These are phyloP conservation scores for Amiota mariae DNA, from an alignment of 2,888 invertebrate species.

Conservation along the genomic window DNA sequence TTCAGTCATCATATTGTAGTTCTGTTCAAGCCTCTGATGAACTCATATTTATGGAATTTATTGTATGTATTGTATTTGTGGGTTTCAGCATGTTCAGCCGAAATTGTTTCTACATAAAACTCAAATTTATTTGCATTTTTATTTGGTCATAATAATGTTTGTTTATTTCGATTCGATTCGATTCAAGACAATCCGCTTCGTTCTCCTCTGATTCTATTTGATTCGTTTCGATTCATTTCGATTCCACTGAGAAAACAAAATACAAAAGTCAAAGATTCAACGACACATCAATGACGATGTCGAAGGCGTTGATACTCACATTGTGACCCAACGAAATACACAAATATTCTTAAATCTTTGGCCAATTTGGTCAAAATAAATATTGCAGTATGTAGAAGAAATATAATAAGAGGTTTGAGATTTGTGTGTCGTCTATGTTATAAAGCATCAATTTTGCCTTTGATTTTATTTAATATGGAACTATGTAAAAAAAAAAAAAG, in stretches of 20 bases:
- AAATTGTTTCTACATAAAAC: slow-evolving; percentile 65
- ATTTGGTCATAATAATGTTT: slow-evolving; percentile 64
- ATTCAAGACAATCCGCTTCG: neutral
- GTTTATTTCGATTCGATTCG: slow-evolving; percentile 50
- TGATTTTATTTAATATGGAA: too few relatives aligned
- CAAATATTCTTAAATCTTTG: slow-evolving; percentile 11
- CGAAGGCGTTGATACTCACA: neutral
- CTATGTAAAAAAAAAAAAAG: too few relatives aligned
- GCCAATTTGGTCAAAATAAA: neutral
- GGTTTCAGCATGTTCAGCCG: slow-evolving; percentile 40
- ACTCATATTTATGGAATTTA: neutral
- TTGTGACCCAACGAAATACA: neutral
- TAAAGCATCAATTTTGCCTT: too few relatives aligned
- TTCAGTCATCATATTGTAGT: too few relatives aligned
- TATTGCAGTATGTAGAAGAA: too few relatives aligned
- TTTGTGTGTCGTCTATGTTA: too few relatives aligned
- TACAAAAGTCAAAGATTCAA: neutral
- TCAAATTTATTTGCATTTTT: slow-evolving; percentile 68
- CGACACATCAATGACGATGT: neutral
- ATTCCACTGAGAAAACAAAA: slow-evolving; percentile 6
- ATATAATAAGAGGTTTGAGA: too few relatives aligned
- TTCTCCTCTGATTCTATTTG: slow-evolving; percentile 32
- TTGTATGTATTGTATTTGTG: slow-evolving; percentile 1
- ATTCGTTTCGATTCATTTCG: neutral
- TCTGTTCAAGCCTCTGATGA: too few relatives aligned